Base-by-base conservation (phyloP, 2,113 vertebrate species). In the Salvelinus namaycush region DNA sequence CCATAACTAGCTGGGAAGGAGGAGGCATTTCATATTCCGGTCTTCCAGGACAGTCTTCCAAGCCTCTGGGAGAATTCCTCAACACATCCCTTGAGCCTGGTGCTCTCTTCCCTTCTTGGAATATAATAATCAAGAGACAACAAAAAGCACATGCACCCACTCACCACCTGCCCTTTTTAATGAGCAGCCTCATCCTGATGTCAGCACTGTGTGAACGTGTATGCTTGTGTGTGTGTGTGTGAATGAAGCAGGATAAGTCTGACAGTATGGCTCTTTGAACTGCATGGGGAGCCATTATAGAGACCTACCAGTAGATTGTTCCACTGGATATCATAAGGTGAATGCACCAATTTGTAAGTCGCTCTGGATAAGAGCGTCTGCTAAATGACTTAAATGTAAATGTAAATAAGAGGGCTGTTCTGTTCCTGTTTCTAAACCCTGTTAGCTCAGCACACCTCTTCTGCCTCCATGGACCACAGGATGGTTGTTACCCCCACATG, bases 281-380 rank as follows among this genome's bases (percentile, higher is more conserved):
- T 18, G 8, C 22, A n/a, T n/a, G n/a, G 54, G 39, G 62, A 54
- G 74, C 20, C 59, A 65, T 71, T 71, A 64, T 51, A 26, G 62
- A 26, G 59, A 31, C 29, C 70, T 66, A 54, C 26, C n/a, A 57
- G n/a, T 64, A 74, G 77, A 75, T n/a, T n/a, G n/a, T n/a, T n/a
- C n/a, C n/a, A n/a, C n/a, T n/a, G n/a, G n/a, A n/a, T n/a, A n/a
- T n/a, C n/a, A n/a, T n/a, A n/a, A n/a, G n/a, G n/a, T n/a, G n/a
- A n/a, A n/a, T n/a, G n/a, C n/a, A n/a, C n/a, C n/a, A n/a, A n/a
- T n/a, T n/a, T n/a, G n/a, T n/a, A n/a, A n/a, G n/a, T n/a, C n/a
- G n/a, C n/a, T n/a, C n/a, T n/a, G n/a, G n/a, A n/a, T n/a, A n/a
- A n/a, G n/a, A n/a, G n/a, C n/a, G n/a, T n/a, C n/a, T n/a, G n/a